Evolutionary conservation across 2,113 vertebrate species (phyloP).

Genomic region (Brienomyrus brachyistius): DNA sequence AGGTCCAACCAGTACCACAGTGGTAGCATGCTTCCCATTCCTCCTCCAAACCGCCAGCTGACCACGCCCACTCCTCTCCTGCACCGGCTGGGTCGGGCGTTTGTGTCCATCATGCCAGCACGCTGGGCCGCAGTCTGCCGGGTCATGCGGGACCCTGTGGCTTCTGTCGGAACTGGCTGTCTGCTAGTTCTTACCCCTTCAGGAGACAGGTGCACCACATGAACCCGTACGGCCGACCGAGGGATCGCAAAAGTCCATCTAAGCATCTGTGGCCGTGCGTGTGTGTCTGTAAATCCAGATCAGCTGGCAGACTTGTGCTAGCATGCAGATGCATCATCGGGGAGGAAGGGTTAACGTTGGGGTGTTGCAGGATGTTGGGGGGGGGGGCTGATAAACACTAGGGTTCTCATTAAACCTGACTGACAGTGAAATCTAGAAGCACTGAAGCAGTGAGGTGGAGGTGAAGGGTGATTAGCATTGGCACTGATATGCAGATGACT

Average conservation of each 20-base stretch:
- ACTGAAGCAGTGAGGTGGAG: background rate
- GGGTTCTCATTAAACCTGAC: background rate
- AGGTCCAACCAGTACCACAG: conserved; percentile 52
- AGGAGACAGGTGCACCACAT: background rate
- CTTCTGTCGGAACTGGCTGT: background rate
- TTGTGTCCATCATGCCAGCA: background rate
- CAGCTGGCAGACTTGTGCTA: background rate
- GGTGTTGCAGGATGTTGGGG: background rate
- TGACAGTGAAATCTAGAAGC: conserved; percentile 23
- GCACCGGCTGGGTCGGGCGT: background rate
- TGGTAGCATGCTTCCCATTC: conserved; percentile 66
- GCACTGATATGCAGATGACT: background rate
- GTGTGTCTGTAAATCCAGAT: background rate
- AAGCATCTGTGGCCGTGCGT: background rate
- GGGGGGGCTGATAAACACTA: background rate
- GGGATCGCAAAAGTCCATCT: background rate
- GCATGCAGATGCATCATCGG: background rate
- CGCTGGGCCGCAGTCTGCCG: background rate
- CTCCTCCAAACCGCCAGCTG: conserved; percentile 63
- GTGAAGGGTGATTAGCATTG: background rate
- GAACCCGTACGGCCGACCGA: background rate
- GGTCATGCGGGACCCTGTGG: background rate
- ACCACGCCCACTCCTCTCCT: conserved; percentile 59
- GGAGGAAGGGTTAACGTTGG: background rate
- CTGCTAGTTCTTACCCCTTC: background rate